Percentiles rank a stretch among this genome's conserved stretches.
These are phyloP conservation scores for Esox lucius DNA, from an alignment of 2,797 vertebrate species.

Conservation along the genomic window DNA sequence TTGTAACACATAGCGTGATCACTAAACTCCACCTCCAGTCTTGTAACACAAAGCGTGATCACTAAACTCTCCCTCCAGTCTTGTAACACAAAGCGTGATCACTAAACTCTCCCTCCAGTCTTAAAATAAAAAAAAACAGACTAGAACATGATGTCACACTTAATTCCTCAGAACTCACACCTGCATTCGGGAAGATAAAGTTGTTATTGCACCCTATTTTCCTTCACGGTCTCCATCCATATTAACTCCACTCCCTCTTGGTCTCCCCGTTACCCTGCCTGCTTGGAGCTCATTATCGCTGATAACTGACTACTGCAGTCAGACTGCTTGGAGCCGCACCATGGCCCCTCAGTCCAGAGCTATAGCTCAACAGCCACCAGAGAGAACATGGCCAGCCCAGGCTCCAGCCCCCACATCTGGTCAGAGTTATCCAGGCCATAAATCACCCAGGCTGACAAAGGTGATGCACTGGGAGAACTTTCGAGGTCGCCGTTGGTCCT, in stretches of 20 bases:
- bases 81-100: slow-evolving; percentile 21
- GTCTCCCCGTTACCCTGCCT: neutral
- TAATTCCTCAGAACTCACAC: neutral
- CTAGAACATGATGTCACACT: slow-evolving; percentile 13
- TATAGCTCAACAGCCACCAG: slow-evolving; percentile 48
- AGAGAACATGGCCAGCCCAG: slow-evolving; percentile 41
- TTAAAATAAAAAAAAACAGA: neutral
- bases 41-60: slow-evolving; percentile 5
- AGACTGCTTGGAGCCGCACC: slow-evolving; percentile 60
- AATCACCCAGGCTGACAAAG: slow-evolving; percentile 56
- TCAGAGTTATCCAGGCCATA: slow-evolving; percentile 56
- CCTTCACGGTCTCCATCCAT: neutral
- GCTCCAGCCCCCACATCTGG: slow-evolving; percentile 62
- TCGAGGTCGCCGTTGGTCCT: slow-evolving; percentile 36
- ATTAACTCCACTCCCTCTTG: neutral
- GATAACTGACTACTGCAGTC: slow-evolving; percentile 47
- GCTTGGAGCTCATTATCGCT: slow-evolving; percentile 29
- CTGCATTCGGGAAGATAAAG: neutral
- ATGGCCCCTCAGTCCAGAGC: slow-evolving; percentile 10
- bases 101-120: neutral
- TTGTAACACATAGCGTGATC: slow-evolving; percentile 5
- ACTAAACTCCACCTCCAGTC: no score
- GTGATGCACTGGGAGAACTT: slow-evolving; percentile 38
- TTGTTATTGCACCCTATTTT: neutral
- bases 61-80: no score